These are phyloP conservation scores for Trachurus trachurus DNA, from an alignment of 2,797 vertebrate genomes.

Conservation along the genomic window DNA sequence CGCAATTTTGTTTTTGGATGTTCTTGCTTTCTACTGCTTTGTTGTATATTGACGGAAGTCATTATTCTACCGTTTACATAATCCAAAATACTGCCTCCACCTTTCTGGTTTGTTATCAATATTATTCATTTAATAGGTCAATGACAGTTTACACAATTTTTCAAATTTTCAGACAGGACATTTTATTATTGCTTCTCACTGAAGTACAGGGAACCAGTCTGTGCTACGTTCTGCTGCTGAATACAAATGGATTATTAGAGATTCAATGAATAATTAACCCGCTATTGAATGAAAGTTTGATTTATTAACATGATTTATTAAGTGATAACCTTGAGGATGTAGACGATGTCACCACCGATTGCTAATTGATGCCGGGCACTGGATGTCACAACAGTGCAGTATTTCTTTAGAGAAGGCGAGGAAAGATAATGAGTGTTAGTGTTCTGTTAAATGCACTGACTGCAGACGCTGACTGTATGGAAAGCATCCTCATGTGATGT, in stretches of 20 bases:
- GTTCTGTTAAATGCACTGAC: not conserved
- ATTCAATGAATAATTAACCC: not conserved
- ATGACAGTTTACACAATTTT: not conserved
- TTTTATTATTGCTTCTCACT: not conserved
- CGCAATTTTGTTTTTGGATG: no score
- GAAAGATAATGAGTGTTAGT: not conserved
- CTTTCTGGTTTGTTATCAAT: not conserved
- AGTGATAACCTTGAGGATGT: not conserved
- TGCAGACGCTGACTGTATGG: not conserved
- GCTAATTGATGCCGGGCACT: no score
- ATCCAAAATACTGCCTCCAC: not conserved
- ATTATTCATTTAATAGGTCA: not conserved
- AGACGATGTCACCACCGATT: not conserved
- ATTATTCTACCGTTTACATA: no score
- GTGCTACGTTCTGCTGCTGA: not conserved
- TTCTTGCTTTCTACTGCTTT: no score
- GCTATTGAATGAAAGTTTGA: not conserved
- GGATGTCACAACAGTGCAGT: not conserved
- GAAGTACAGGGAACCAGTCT: not conserved
- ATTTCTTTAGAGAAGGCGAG: not conserved
- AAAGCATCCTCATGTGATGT: slow-evolving; percentile 20
- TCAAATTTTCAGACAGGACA: not conserved
- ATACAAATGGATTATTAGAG: not conserved
- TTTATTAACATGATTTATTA: not conserved
- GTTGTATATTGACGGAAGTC: no score